phyloP scores from a whole-genome alignment of 2,888 invertebrate species.

The Aporophyla nigra region DNA sequence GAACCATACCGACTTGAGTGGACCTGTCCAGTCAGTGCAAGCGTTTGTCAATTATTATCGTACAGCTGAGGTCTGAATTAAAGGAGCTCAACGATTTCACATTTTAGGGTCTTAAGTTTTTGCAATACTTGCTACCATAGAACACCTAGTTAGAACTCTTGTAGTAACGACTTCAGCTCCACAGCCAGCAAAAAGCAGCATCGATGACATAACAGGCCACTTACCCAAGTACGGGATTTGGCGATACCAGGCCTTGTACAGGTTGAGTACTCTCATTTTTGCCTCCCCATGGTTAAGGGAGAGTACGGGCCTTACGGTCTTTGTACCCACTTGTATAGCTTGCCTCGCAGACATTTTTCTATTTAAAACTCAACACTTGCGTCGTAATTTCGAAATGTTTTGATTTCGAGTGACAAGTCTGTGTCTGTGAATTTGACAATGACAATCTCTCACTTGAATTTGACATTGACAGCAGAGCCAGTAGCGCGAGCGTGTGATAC shows the following conservation, averaged over 20 bases:
- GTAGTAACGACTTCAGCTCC: background rate
- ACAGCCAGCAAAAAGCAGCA: conserved; percentile 7
- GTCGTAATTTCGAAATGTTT: conserved; percentile 46
- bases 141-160: background rate
- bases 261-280: conserved; percentile 94
- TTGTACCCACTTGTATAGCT: conserved; percentile 86
- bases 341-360: conserved; percentile 81
- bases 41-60: too few relatives aligned
- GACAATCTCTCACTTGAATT: background rate
- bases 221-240: conserved; percentile 97
- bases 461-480: conserved; percentile 3
- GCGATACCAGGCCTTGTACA: conserved; percentile 98
- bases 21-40: too few relatives aligned
- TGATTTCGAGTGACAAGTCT: conserved; percentile 36
- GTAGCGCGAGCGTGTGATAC: too few relatives aligned
- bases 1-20: too few relatives aligned
- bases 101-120: background rate
- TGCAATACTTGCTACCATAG: background rate
- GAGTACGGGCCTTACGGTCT: conserved; percentile 96
- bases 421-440: conserved; percentile 30
- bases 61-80: too few relatives aligned
- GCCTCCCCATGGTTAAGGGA: conserved; percentile 95
- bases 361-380: conserved; percentile 1
- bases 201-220: conserved; percentile 89
- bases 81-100: too few relatives aligned